Evolutionary conservation across 1,140 invertebrate species (phyloP).

Genomic region (Battus philenor): DNA sequence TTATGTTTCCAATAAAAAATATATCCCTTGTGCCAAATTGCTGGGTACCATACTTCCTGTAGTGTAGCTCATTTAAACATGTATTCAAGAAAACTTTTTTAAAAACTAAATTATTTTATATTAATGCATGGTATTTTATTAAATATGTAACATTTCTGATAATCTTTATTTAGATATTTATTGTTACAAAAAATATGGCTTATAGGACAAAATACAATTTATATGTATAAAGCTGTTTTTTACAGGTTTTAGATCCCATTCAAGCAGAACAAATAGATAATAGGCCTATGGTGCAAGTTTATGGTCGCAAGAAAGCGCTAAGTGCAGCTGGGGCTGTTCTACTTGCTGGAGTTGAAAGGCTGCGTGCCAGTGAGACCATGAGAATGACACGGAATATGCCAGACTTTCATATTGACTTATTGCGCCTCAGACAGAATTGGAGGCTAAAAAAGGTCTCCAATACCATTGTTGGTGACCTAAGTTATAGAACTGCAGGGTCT

Average conservation of each 20-base stretch:
- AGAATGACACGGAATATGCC: constrained; percentile 83
- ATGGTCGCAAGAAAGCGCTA: constrained; percentile 95
- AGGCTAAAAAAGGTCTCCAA: constrained; percentile 96
- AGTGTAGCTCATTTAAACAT: too few relatives aligned
- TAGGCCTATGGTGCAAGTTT: constrained; percentile 91
- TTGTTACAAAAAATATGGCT: too few relatives aligned
- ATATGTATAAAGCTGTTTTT: constrained; percentile 1
- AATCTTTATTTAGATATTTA: too few relatives aligned
- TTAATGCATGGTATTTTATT: background rate
- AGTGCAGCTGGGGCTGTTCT: constrained; percentile 89
- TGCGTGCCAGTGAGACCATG: constrained; percentile 86
- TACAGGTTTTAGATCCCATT: constrained; percentile 88
- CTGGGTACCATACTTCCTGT: too few relatives aligned
- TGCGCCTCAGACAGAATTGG: constrained; percentile 95
- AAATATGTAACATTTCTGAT: constrained; percentile 7
- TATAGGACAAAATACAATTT: background rate
- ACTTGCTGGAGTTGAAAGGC: constrained; percentile 88
- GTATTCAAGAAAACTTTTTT: too few relatives aligned
- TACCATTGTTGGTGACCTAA: constrained; percentile 96
- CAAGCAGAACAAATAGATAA: constrained; percentile 89
- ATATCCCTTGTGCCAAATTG: background rate
- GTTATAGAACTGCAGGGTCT: constrained; percentile 94
- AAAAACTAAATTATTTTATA: background rate
- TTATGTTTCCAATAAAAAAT: too few relatives aligned
- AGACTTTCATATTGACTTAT: constrained; percentile 95